phyloP scores from a whole-genome alignment of 2,888 invertebrate species.

The Leptothorax acervorum region DNA sequence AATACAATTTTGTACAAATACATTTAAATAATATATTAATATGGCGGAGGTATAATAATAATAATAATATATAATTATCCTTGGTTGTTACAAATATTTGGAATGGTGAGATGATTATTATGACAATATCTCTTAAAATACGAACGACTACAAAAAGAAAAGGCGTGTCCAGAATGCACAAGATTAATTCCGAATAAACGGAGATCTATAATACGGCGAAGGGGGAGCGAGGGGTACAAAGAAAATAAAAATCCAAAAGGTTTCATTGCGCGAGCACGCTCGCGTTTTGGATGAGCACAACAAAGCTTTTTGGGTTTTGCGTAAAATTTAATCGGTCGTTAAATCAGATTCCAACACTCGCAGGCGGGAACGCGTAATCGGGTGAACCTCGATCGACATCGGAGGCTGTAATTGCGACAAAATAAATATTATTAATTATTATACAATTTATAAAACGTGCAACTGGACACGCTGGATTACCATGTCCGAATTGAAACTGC shows the following conservation, averaged over 20 bases:
- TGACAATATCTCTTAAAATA: constrained; percentile 55
- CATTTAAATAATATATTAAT: constrained; percentile 65
- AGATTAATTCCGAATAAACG: constrained; percentile 23
- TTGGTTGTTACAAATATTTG: constrained; percentile 47
- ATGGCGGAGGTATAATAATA: constrained; percentile 24
- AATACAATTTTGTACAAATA: constrained; percentile 65
- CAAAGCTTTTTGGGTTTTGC: not conserved
- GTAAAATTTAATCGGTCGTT: constrained; percentile 3
- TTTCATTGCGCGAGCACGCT: not conserved
- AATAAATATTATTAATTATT: constrained; percentile 67
- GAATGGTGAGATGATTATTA: constrained; percentile 51
- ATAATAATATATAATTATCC: constrained; percentile 51
- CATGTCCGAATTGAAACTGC: not conserved
- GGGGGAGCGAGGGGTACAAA: not conserved
- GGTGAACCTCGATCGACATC: constrained; percentile 3
- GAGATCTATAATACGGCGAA: not conserved
- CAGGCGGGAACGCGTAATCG: not conserved
- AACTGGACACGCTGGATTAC: constrained; percentile 9
- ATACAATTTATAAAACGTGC: constrained; percentile 64
- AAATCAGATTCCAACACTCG: not conserved
- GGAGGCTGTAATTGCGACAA: not conserved
- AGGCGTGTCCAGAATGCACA: constrained; percentile 23
- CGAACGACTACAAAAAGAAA: constrained; percentile 34
- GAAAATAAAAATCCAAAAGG: constrained; percentile 34
- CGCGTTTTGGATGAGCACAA: not conserved